These are phyloP conservation scores for Drosophila virilis DNA, from an alignment of 1,140 invertebrate genomes.

Conservation along the genomic window DNA sequence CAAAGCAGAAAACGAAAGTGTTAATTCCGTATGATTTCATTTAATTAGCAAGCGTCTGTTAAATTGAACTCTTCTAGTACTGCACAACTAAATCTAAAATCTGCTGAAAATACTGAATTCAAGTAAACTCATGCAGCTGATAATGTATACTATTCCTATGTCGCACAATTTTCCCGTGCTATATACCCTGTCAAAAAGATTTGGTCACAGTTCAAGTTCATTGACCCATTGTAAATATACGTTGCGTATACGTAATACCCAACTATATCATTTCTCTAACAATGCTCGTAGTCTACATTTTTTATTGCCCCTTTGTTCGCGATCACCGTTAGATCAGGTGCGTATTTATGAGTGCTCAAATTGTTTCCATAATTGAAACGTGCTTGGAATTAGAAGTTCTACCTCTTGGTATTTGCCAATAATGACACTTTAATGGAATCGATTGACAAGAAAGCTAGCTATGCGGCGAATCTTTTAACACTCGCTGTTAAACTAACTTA, in stretches of 20 bases:
- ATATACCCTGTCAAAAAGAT: not conserved
- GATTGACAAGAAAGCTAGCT: not conserved
- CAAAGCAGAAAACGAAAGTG: conserved; percentile 63
- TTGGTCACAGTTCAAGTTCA: conserved; percentile 50
- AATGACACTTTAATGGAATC: conserved; percentile 7
- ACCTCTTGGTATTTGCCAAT: not conserved
- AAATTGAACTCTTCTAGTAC: conserved; percentile 6
- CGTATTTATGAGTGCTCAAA: conserved; percentile 42
- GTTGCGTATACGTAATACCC: conserved; percentile 45
- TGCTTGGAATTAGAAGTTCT: conserved; percentile 35
- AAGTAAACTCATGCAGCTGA: not conserved
- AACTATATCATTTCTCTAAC: conserved; percentile 62
- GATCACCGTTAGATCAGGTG: conserved; percentile 58
- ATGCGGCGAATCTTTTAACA: not conserved
- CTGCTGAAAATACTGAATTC: not conserved
- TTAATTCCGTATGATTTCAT: conserved; percentile 39
- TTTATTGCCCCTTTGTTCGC: conserved; percentile 56
- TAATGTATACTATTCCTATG: not conserved
- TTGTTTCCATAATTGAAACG: conserved; percentile 77
- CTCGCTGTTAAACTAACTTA: conserved; percentile 5
- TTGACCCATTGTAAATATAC: conserved; percentile 67
- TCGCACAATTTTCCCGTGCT: no score
- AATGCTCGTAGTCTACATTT: conserved; percentile 66
- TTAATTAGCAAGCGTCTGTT: conserved; percentile 46
- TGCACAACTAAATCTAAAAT: not conserved